A percentile compares a stretch with the other conserved stretches of the same genome.
Conservation (phyloP, 2,797 vertebrate species). For the Octomys mimax region DNA sequence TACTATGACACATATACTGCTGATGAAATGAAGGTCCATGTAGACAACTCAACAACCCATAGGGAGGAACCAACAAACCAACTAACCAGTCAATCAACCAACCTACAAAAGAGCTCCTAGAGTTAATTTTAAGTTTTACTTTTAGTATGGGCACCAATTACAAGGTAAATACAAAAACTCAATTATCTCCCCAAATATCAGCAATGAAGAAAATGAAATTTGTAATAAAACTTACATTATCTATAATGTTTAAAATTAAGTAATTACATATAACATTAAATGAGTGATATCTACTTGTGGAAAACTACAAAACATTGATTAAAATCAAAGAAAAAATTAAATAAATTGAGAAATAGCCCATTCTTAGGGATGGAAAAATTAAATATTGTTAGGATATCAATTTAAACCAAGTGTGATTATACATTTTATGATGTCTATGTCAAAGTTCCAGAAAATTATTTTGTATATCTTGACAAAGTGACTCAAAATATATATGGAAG, state of each 20-base stretch:
- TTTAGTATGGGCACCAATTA: background rate
- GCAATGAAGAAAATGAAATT: conserved; percentile 29
- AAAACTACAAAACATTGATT: background rate
- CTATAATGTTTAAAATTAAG: background rate
- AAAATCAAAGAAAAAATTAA: background rate
- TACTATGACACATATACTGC: background rate
- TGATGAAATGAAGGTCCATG: background rate
- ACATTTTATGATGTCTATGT: background rate
- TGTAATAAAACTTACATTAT: background rate
- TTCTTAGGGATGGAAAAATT: background rate
- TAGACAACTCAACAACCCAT: background rate
- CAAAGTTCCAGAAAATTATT: background rate
- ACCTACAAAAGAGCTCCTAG: background rate
- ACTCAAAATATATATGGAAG: background rate
- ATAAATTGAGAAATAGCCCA: background rate
- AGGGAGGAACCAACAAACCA: background rate
- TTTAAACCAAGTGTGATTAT: background rate
- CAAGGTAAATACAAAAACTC: background rate
- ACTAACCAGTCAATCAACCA: background rate
- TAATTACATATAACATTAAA: background rate
- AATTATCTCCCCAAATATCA: background rate
- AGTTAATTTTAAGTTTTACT: background rate
- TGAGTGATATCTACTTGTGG: background rate
- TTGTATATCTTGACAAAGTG: background rate
- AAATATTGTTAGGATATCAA: background rate